Conservation (phyloP, 2,888 invertebrate genomes). For the Metellina segmentata region DNA sequence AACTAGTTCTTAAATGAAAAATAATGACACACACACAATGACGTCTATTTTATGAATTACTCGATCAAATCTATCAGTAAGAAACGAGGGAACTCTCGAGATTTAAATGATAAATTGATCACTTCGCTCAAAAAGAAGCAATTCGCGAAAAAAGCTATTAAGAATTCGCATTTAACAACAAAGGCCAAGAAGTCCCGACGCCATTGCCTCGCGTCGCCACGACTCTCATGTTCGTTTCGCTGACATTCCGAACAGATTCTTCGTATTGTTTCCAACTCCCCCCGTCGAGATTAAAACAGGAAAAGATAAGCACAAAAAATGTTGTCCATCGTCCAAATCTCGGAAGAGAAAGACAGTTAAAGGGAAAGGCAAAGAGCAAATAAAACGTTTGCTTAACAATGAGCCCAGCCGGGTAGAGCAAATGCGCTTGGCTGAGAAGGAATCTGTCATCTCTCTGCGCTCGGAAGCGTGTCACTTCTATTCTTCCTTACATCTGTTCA, state of each 20-base stretch:
- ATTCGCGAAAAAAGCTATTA: background rate
- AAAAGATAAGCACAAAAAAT: constrained; percentile 17
- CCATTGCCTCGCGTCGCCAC: background rate
- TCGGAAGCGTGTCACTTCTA: constrained; percentile 33
- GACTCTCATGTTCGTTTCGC: background rate
- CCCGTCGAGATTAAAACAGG: background rate
- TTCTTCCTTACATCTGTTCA: constrained; percentile 14
- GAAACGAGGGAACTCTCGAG: too few relatives aligned
- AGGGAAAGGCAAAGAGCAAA: constrained; percentile 35
- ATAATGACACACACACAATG: too few relatives aligned
- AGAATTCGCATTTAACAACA: background rate
- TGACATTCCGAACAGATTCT: constrained; percentile 19
- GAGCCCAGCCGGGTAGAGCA: background rate
- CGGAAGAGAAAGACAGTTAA: constrained; percentile 2
- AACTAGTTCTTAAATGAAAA: too few relatives aligned
- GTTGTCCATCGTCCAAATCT: background rate
- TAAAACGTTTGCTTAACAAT: constrained; percentile 40
- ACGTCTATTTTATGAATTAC: too few relatives aligned
- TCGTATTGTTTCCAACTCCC: constrained; percentile 32
- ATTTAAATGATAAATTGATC: too few relatives aligned
- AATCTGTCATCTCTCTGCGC: constrained; percentile 27
- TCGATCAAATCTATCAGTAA: too few relatives aligned
- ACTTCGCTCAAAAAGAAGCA: too few relatives aligned
- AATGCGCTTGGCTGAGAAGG: constrained; percentile 19
- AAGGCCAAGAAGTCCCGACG: background rate